Evolutionary conservation across 2,888 invertebrate species (phyloP).

Genomic region (Eristalinus aeneus): DNA sequence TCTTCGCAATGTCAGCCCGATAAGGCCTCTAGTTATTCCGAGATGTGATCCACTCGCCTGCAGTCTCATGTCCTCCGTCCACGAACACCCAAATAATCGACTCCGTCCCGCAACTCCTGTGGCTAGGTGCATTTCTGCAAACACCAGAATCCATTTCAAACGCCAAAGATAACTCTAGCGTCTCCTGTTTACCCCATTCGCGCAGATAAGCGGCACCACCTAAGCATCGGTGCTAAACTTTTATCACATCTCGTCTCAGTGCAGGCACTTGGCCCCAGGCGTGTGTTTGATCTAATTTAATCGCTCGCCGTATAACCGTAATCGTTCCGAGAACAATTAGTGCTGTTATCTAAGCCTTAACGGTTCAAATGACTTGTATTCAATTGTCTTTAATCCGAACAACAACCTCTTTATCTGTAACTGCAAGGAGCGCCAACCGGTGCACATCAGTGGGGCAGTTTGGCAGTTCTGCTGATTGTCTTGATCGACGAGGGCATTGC

Average conservation of each 20-base stretch:
- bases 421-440: conserved; percentile 25
- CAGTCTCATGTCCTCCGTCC: too few relatives aligned
- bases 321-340: conserved; percentile 22
- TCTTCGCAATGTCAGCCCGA: not conserved
- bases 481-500: conserved; percentile 11
- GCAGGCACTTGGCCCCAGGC: not conserved
- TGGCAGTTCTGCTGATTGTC: conserved; percentile 20
- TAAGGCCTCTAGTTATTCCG: not conserved
- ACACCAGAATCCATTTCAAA: not conserved
- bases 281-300: conserved; percentile 14
- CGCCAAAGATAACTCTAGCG: not conserved
- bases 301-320: conserved; percentile 22
- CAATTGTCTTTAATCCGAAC: conserved; percentile 20
- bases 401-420: conserved; percentile 26
- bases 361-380: conserved; percentile 11
- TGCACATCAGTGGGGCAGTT: conserved; percentile 5
- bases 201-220: not conserved
- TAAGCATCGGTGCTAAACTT: not conserved
- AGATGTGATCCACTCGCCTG: not conserved
- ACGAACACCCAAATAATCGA: too few relatives aligned
- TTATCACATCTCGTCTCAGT: not conserved
- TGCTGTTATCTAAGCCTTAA: conserved; percentile 28
- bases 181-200: not conserved
- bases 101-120: too few relatives aligned
- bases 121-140: not conserved